phyloP scores from a whole-genome alignment of 2,113 vertebrate genomes.

The Caloenas nicobarica region DNA sequence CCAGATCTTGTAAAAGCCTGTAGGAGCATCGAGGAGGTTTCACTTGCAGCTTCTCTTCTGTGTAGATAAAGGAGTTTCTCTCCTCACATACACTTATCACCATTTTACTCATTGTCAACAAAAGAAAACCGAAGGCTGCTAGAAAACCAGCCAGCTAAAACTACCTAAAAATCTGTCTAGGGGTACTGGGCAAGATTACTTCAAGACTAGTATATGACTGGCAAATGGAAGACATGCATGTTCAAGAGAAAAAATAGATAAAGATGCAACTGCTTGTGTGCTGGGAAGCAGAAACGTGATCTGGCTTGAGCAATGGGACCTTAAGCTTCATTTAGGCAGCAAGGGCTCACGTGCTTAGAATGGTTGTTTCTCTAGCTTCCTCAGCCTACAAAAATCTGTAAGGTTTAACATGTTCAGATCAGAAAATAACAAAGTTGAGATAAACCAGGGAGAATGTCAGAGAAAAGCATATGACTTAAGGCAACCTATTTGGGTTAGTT shows the following conservation, averaged over 20 bases:
- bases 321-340: background rate
- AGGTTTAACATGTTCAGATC: background rate
- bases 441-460: background rate
- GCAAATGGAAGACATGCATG: background rate
- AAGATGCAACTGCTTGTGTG: background rate
- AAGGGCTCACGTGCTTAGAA: background rate
- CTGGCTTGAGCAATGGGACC: rapidly evolving
- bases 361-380: background rate
- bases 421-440: background rate
- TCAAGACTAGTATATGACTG: background rate
- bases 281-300: background rate
- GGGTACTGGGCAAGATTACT: background rate
- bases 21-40: background rate
- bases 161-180: background rate
- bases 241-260: background rate
- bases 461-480: background rate
- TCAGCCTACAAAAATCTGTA: background rate
- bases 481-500: background rate
- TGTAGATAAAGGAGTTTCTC: background rate
- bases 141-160: background rate
- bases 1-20: background rate
- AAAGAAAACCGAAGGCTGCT: background rate
- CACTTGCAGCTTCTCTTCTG: background rate
- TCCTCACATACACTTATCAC: background rate
- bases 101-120: background rate